Evolutionary conservation across 1,140 invertebrate species (phyloP).

Genomic region (Drosophila parvula): DNA sequence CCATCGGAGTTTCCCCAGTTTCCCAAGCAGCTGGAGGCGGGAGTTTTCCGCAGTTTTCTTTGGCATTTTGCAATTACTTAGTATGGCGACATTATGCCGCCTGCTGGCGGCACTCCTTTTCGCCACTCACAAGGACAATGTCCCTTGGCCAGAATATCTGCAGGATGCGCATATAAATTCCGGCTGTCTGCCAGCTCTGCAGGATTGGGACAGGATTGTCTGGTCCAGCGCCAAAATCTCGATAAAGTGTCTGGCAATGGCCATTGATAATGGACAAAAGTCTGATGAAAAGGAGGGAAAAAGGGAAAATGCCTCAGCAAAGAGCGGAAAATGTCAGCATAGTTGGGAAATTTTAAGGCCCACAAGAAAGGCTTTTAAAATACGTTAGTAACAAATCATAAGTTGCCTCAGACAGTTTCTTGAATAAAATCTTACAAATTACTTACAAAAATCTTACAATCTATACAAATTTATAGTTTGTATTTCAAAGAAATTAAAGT

Average conservation of each 20-base stretch:
- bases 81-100: neutral
- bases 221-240: slow-evolving; percentile 22
- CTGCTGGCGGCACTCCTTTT: neutral
- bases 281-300: no score
- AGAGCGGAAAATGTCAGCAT: neutral
- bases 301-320: neutral
- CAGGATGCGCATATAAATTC: slow-evolving; percentile 18
- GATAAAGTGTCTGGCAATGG: slow-evolving; percentile 1
- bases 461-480: no score
- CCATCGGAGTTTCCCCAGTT: slow-evolving; percentile 22
- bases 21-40: slow-evolving; percentile 7
- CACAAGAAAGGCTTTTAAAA: neutral
- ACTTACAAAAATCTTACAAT: no score
- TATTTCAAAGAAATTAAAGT: no score
- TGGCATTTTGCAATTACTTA: slow-evolving; percentile 4
- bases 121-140: neutral
- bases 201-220: slow-evolving; percentile 17
- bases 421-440: no score
- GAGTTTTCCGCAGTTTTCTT: slow-evolving; percentile 8
- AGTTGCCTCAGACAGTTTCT: no score
- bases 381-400: no score
- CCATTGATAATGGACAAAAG: neutral
- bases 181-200: neutral
- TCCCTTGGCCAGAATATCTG: slow-evolving; percentile 19
- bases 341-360: neutral